Percentiles rank a stretch among this genome's conserved stretches.
phyloP scores from a whole-genome alignment of 2,797 vertebrate species.

The Trematomus bernacchii region DNA sequence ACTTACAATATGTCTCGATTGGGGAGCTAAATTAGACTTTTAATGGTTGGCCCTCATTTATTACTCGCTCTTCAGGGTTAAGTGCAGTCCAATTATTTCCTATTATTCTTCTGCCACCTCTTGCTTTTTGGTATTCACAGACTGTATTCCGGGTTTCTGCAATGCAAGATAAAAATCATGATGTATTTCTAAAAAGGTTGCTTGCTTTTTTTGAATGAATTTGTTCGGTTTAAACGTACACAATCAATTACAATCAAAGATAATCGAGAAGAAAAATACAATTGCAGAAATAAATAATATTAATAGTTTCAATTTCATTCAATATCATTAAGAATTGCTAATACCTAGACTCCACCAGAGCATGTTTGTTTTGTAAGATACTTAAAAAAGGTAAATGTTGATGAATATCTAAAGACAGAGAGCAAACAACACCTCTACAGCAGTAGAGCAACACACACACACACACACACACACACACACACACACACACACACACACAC shows the following conservation, averaged over 20 bases:
- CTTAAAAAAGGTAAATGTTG: background rate
- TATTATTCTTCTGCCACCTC: background rate
- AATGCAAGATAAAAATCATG: background rate
- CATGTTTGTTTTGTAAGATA: background rate
- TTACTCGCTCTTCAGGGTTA: slow-evolving; percentile 1
- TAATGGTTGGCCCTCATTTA: slow-evolving; percentile 6
- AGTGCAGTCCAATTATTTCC: slow-evolving; percentile 24
- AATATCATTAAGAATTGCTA: too few species aligned
- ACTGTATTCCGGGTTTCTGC: background rate
- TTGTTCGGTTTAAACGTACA: too few species aligned
- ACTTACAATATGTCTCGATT: background rate
- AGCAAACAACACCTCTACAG: too few species aligned
- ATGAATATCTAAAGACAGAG: too few species aligned
- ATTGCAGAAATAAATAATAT: too few species aligned
- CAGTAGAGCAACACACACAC: slow-evolving; percentile 2
- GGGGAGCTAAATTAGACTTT: slow-evolving; percentile 3
- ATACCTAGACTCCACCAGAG: background rate
- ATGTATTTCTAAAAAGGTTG: too few species aligned
- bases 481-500: background rate
- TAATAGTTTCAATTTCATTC: too few species aligned
- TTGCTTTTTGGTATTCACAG: background rate
- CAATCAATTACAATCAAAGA: too few species aligned
- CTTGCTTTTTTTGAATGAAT: too few species aligned
- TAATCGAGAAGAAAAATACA: too few species aligned
- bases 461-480: slow-evolving; percentile 7